Base-by-base conservation (phyloP, 2,113 vertebrate species). In the Triplophysa dalaica region DNA sequence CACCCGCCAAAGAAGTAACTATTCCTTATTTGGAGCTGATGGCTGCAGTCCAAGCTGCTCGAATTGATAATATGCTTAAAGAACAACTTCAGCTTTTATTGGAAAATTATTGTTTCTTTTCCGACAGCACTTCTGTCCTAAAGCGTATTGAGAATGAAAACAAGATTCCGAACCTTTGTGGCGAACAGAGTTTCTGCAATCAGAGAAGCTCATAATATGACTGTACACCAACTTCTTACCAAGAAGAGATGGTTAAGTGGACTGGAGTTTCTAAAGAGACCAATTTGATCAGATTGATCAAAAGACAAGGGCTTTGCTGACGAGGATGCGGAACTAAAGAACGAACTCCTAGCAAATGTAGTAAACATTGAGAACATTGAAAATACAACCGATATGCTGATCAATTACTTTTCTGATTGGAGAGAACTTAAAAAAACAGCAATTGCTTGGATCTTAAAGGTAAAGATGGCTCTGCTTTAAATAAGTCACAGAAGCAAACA, bases 1-100 rank as follows among this genome's bases (percentile, higher is more conserved):
- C 29, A 4, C 29, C 29, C 0, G 3, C 4, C 58, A 77, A 81
- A 16, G 7, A n/a, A 19, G 38, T 81, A 1, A 77, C 65, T 8
- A 77, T 70, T 62, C 80, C 74, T 4, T 6, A 22, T 3, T 4
- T 81, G 14, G 72, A 82, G 29, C 29, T 29, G 29, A 29, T 3
- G 29, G 29, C 3, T 29, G 29, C 29, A 29, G 29, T 29, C 29
- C 4, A 3, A 29, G 29, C 69, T 8, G 64, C 26, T 16, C 12
- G 4, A 0, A 17, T 75, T 16, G 70, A 80, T 21, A 61, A 14
- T 58, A 79, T 75, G 62, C 22, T 77, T 1, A 68, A 14, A 16
- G n/a, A 5, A 43, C 43, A 77, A 12, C 3, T 77, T 9, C 54
- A 58, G 21, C 16, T 82, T 19, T 58, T 9, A 22, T 45, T 82